Conservation (phyloP, 2,888 invertebrate genomes). For the Calameuta pallipes region DNA sequence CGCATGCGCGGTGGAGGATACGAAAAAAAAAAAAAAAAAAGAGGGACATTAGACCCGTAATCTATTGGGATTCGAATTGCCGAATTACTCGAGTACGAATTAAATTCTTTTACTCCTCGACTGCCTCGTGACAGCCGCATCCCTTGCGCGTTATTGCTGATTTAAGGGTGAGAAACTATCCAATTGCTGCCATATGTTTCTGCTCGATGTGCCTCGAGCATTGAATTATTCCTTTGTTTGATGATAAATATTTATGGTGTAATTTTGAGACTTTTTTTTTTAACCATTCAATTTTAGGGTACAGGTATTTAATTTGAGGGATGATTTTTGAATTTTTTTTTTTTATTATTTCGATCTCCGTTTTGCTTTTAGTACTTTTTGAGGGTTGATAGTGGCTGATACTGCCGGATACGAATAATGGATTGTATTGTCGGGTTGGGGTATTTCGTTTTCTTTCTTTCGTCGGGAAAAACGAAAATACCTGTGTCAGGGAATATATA, state of each 20-base stretch:
- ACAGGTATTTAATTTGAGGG: background rate
- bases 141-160: conserved; percentile 29
- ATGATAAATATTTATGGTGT: background rate
- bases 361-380: background rate
- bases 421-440: background rate
- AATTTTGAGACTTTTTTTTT: background rate
- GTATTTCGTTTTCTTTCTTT: background rate
- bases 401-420: background rate
- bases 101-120: conserved; percentile 40
- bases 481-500: background rate
- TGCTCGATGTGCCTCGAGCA: background rate
- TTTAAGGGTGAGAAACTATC: conserved; percentile 26
- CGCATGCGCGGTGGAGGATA: background rate
- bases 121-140: background rate
- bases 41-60: conserved; percentile 33
- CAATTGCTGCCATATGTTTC: background rate
- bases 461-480: background rate
- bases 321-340: background rate
- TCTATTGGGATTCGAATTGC: conserved; percentile 42
- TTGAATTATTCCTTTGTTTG: background rate
- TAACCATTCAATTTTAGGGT: background rate
- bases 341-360: background rate
- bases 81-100: conserved; percentile 44
- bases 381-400: background rate
- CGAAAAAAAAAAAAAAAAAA: too few relatives aligned